These are phyloP conservation scores for Salticus scenicus DNA, from an alignment of 2,888 invertebrate genomes.

Conservation along the genomic window DNA sequence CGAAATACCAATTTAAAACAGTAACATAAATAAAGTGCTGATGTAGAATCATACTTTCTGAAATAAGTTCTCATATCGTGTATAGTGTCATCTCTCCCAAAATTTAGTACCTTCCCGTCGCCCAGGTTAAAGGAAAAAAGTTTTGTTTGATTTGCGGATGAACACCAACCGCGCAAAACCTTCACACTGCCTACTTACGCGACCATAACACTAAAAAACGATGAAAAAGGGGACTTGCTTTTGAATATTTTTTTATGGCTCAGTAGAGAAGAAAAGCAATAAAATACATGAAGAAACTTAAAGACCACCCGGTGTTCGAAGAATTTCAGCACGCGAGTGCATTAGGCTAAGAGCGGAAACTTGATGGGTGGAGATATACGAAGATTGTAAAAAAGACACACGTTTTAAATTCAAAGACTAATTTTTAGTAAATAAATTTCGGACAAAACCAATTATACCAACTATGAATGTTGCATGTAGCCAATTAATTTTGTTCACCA, in stretches of 20 bases:
- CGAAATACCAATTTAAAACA: no score
- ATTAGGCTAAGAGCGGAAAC: neutral
- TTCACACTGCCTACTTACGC: neutral
- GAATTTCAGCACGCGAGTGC: slow-evolving; percentile 55
- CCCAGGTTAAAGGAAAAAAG: no score
- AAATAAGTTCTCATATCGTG: no score
- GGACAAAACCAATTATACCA: no score
- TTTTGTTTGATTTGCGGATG: neutral
- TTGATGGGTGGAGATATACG: slow-evolving; percentile 53
- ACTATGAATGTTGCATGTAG: no score
- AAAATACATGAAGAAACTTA: neutral
- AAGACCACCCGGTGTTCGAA: slow-evolving; percentile 40
- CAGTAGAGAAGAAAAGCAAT: neutral
- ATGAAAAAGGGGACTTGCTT: neutral
- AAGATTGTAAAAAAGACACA: neutral
- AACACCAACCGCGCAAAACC: slow-evolving; percentile 5
- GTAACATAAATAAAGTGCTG: no score
- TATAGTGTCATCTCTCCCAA: no score
- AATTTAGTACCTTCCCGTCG: no score
- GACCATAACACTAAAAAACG: slow-evolving; percentile 8
- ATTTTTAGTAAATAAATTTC: neutral
- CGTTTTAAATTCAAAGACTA: neutral
- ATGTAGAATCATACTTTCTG: no score
- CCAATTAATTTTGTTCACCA: no score
- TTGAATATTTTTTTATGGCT: neutral